Percentiles rank a stretch among this genome's conserved stretches.
phyloP scores from a whole-genome alignment of 2,888 invertebrate species.

The Epirrhoe alternata region DNA sequence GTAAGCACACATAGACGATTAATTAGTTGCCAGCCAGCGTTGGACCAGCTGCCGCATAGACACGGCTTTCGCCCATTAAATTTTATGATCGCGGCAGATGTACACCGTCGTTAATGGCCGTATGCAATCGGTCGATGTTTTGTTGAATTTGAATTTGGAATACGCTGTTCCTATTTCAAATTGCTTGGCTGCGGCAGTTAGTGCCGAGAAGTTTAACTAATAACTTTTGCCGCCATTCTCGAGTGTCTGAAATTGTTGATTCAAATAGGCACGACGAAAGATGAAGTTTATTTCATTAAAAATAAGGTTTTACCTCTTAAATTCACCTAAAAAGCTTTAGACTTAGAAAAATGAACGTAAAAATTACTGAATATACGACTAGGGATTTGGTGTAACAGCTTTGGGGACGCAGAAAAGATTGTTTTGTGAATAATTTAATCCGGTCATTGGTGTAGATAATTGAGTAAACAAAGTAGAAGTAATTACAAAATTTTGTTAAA shows the following conservation, averaged over 20 bases:
- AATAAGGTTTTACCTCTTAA: neutral
- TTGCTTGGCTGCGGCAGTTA: slow-evolving; percentile 28
- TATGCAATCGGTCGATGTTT: slow-evolving; percentile 48
- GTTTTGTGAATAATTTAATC: slow-evolving; percentile 4
- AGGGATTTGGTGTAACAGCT: slow-evolving; percentile 12
- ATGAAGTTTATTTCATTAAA: neutral
- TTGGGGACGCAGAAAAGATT: slow-evolving; percentile 2
- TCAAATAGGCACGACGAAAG: neutral
- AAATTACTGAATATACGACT: slow-evolving; percentile 7
- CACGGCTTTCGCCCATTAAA: slow-evolving; percentile 70
- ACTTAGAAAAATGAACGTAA: neutral
- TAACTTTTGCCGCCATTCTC: neutral
- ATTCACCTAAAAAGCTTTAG: neutral
- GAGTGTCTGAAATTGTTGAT: neutral
- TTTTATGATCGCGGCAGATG: slow-evolving; percentile 77
- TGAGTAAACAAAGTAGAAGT: neutral
- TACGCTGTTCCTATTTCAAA: slow-evolving; percentile 37
- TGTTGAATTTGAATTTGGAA: slow-evolving; percentile 54
- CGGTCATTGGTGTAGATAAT: neutral
- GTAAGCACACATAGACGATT: slow-evolving; percentile 75
- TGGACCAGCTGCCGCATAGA: slow-evolving; percentile 70
- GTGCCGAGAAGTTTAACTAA: neutral
- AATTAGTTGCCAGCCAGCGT: slow-evolving; percentile 76
- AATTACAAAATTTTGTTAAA: no score
- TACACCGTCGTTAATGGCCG: slow-evolving; percentile 65